Evolutionary conservation across 1,140 invertebrate species (phyloP), one percentile per base, ranked within the genome.

Genomic region (Drosophila busckii): DNA sequence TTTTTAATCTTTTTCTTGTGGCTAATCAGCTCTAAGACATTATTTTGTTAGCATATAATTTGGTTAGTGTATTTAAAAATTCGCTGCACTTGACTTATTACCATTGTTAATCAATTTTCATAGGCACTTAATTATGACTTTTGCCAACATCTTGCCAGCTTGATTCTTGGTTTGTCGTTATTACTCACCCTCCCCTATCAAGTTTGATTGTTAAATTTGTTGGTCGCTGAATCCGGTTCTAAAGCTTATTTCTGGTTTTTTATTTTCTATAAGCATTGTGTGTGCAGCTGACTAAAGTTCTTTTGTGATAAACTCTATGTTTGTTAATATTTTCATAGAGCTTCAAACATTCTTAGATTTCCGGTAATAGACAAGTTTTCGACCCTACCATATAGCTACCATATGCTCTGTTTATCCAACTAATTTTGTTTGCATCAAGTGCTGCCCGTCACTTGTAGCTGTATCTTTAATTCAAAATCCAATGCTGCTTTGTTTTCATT

Each of bases 121-220:
- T 80, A 63, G 58, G 28, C 56, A 80, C 68, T 82, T 82, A 80
- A 80, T 78, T 82, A 78, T 78, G 44, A 55, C 49, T 78, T 73
- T 73, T 80, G 63, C 7, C 68, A 54, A 73, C 73, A 75, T 78
- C 73, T 73, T 80, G 22, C 31, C 31, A 38, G 40, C 50, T 31
- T 42, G 41, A 17, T 61, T 28, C 32, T 50, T 28, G 26, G 44
- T 29, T 64, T 64, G 22, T 52, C 53, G 32, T 69, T 70, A 48
- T 64, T 58, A 50, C 29, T 37, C 34, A 17, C 38, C 40, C 70
- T 50, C 55, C 32, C 64, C 45, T 49, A 46, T 50, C 48, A 32
- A 40, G 25, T 67, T 67, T 66, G 70, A 71, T 78, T 76, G 73
- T 71, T 76, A 71, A n/a, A 71, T 66, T 71, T 71, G 68, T 71